Evolutionary conservation across 2,113 vertebrate genomes (phyloP), one percentile per base, ranked within the genome.

Genomic region (Nyctereutes procyonoides): DNA sequence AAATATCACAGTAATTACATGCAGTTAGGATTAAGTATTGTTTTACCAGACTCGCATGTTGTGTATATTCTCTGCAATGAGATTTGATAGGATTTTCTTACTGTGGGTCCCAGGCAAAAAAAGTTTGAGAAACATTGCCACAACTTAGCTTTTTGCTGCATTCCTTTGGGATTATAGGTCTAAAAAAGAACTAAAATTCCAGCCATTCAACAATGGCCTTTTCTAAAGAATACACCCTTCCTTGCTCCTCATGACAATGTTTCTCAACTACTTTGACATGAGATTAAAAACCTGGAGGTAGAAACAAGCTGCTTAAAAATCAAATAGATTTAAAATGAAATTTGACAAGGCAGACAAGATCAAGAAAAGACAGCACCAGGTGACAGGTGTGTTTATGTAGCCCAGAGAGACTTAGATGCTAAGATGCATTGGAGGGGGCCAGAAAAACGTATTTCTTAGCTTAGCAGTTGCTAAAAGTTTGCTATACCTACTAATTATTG

Each of bases 131-230:
- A 97, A n/a, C 8, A 28, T 4, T 92, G 58, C 30, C 4, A 1
- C 74, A 48, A 85, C 71, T 96, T 86, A 73, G 43, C 11, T 71
- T 16, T 84, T 96, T 58, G 56, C 4, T 7, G 74, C 71, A 79
- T 67, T 53, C 67, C 86, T 93, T 81, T 51, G 51, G 26, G 22
- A 53, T 77, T 90, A 20, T 77, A 28, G 30, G 30, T 85, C 69
- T 76, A 28, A 86, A 55, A 93, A 69, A 73, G 74, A 53, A 58
- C 10, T 58, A 90, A 96, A 94, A 65, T 26, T 90, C 38, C 32
- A 11, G 32, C 35, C 10, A 43, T 26, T 80, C 38, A 30, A 69
- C 30, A n/a, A 13, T 79, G 67, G 88, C 15, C 26, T 95, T 95
- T 87, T 91, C 65, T 88, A 62, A 96, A 77, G 24, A 69, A 92